Evolutionary conservation across 2,888 invertebrate genomes (phyloP).

Genomic region (Drosophila dives): DNA sequence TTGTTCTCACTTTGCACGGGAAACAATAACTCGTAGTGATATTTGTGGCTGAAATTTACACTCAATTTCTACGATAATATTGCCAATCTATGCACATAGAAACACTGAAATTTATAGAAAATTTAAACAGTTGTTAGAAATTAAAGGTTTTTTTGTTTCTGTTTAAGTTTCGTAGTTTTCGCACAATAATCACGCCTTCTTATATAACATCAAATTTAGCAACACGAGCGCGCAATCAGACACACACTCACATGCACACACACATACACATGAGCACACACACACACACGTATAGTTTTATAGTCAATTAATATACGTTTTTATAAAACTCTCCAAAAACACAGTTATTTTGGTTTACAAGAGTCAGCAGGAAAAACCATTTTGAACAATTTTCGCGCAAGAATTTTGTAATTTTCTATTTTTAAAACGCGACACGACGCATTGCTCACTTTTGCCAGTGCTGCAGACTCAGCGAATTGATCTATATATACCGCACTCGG

Average conservation of each 20-base stretch:
- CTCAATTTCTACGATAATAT: slow-evolving; percentile 58
- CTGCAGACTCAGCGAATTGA: slow-evolving; percentile 72
- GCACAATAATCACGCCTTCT: slow-evolving; percentile 65
- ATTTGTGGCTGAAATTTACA: slow-evolving; percentile 53
- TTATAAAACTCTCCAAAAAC: slow-evolving; percentile 2
- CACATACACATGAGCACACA: neutral
- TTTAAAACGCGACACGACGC: slow-evolving; percentile 71
- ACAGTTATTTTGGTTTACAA: slow-evolving; percentile 5
- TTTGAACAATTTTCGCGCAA: slow-evolving; percentile 66
- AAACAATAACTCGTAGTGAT: slow-evolving; percentile 28
- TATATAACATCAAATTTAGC: slow-evolving; percentile 59
- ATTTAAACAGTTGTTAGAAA: slow-evolving; percentile 30
- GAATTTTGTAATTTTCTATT: slow-evolving; percentile 80
- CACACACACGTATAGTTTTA: neutral
- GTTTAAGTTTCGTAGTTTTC: slow-evolving; percentile 32
- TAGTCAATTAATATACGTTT: neutral
- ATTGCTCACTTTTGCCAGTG: slow-evolving; percentile 79
- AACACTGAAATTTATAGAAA: slow-evolving; percentile 66
- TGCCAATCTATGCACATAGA: slow-evolving; percentile 67
- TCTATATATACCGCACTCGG: slow-evolving; percentile 65
- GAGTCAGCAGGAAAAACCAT: slow-evolving; percentile 52
- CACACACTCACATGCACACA: slow-evolving; percentile 1
- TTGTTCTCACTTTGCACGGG: slow-evolving; percentile 28
- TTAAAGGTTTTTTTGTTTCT: slow-evolving; percentile 2
- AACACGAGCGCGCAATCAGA: slow-evolving; percentile 21